Evolutionary conservation across 2,888 invertebrate genomes (phyloP), one percentile per base, ranked within the genome.

Genomic region (Lapara coniferarum): DNA sequence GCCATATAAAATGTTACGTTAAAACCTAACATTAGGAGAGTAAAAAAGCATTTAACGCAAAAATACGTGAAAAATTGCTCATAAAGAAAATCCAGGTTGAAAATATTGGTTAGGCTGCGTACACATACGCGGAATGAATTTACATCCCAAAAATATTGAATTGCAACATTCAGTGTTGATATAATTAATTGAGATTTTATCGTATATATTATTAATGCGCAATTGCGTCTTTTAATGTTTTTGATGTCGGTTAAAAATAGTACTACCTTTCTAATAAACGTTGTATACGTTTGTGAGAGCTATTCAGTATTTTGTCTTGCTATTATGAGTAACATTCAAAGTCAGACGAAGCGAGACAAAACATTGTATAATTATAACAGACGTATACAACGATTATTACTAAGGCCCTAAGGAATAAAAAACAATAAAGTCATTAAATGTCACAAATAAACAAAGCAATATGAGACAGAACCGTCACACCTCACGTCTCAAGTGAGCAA

Each of bases 51-150:
- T 63, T 69, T 69, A 63, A 63, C 59, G 63, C 59, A 19, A 69
- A 44, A 69, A 53, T 56, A 63, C 59, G 63, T 63, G 68, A 69
- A 59, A 69, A 69, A 63, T 69, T 63, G 68, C 52, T 69, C 59
- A 53, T 69, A 53, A 69, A 69, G 53, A 55, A 69, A 67, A 63
- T 59, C 59, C 37, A 63, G 19, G 68, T 52, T 63, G 46, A 44
- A 52, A 69, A 46, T 69, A 69, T 69, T 19, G 53, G 19, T 53
- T 37, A 55, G 37, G 53, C 53, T 52, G 19, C 52, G 63, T 44
- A 10, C 46, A 46, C 37, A 25, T 25, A 52, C 30, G 51, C 10
- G 51, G 37, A 19, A 51, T 46, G n/a, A 13, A 58, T 13, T 51
- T 30, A 30, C 51, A n/a, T 25, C 51, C 44, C 53, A 37, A 53